Percentiles rank a stretch among this genome's conserved stretches.
phyloP scores from a whole-genome alignment of 2,797 vertebrate genomes.

The Enteromius unitaeniatus region DNA sequence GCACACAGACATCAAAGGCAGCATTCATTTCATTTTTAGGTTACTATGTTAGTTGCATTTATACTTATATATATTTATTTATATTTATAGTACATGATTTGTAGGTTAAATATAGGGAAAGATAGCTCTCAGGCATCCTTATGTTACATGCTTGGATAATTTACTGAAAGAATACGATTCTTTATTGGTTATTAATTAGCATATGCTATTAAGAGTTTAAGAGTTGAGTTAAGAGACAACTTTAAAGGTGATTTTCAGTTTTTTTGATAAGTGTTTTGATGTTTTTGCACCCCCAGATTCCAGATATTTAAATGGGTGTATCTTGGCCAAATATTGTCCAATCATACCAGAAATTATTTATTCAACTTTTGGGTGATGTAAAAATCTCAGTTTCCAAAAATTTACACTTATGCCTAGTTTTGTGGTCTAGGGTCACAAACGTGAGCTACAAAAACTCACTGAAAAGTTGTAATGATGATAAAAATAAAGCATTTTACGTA shows the following conservation, averaged over 20 bases:
- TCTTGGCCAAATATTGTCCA: too few species aligned
- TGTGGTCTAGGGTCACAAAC: not conserved
- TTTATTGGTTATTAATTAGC: conserved; percentile 11
- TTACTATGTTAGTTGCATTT: not conserved
- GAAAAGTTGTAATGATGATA: not conserved
- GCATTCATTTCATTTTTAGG: not conserved
- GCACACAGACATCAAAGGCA: not conserved
- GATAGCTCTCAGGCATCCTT: not conserved
- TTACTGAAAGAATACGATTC: not conserved
- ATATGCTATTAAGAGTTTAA: not conserved
- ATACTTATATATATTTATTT: not conserved
- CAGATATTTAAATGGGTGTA: too few species aligned
- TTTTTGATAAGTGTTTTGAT: too few species aligned
- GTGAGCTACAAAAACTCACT: not conserved
- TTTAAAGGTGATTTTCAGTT: too few species aligned
- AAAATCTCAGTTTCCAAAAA: too few species aligned
- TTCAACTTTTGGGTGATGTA: too few species aligned
- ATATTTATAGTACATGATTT: not conserved
- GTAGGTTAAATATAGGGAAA: not conserved
- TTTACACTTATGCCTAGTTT: too few species aligned
- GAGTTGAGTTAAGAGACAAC: too few species aligned
- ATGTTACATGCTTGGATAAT: not conserved
- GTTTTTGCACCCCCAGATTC: too few species aligned
- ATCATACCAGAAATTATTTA: too few species aligned
- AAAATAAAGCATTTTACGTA: too few species aligned